Evolutionary conservation across 2,888 invertebrate genomes (phyloP), one percentile per base, ranked within the genome.

Genomic region (Ommatoiulus sabulosus): DNA sequence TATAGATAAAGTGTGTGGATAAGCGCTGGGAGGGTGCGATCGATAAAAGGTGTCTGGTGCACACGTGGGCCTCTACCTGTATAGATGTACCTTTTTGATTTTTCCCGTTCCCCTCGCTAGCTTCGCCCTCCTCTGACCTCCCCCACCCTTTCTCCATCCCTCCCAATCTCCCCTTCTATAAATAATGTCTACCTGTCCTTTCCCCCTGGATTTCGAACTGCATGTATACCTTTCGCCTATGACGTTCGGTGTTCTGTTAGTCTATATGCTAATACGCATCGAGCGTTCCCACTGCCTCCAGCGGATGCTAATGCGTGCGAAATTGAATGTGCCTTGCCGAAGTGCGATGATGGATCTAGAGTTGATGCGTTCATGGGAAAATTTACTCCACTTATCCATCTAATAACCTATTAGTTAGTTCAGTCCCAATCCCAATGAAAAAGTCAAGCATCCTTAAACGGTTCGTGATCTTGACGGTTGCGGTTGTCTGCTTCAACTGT

Each of bases 161-260:
- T 72, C 72, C 35, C 35, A 80, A 80, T 80, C 80, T 80, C 80
- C 80, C 80, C 80, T 80, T 80, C 80, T 80, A 80, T 80, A 80
- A 80, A 80, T 80, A 80, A 80, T 80, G 80, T 80, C 80, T 80
- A 80, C 80, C 80, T 80, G 80, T 80, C 80, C 80, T 35, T 80
- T 80, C 35, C 80, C 80, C 80, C 80, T 80, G 80, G 80, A 80
- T 24, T 80, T 24, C 80, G 35, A 35, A 24, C 80, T 80, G 35
- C 80, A 80, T 80, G 80, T 35, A 80, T 80, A 35, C 35, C 24
- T 80, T 80, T 80, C 35, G 80, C 35, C 4, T 80, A 12, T 24
- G 80, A 80, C 35, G 80, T 35, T 35, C 80, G 12, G 10, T 80
- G 80, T 35, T 35, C 80, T 35, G 10, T 80, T 80, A 80, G 80